Evolutionary conservation across 2,888 invertebrate species (phyloP).

Genomic region (Drepanosiphum platanoidis): DNA sequence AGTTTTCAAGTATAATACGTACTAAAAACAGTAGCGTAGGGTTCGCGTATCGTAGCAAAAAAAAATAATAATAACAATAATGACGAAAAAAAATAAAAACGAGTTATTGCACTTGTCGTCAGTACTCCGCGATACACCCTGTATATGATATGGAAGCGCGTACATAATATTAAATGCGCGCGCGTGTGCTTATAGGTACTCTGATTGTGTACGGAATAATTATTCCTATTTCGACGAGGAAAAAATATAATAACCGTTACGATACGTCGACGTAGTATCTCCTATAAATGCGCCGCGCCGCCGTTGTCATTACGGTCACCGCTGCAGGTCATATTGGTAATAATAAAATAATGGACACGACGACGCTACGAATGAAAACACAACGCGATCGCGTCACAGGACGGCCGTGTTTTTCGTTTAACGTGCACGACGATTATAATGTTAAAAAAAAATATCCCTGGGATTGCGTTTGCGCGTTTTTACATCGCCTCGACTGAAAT

Average conservation of each 20-base stretch:
- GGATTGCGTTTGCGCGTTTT: not conserved
- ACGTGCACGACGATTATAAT: not conserved
- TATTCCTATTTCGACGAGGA: slow-evolving; percentile 27
- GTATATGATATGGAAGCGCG: not conserved
- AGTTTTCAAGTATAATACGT: too few species aligned
- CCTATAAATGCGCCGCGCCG: not conserved
- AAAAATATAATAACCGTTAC: slow-evolving; percentile 32
- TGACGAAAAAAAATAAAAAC: too few species aligned
- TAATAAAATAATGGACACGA: not conserved
- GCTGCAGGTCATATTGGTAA: not conserved
- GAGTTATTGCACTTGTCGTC: too few species aligned
- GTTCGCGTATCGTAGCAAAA: too few species aligned
- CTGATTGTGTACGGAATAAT: slow-evolving; percentile 26
- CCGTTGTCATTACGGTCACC: not conserved
- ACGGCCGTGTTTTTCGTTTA: not conserved
- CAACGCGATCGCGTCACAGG: not conserved
- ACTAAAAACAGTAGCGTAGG: too few species aligned
- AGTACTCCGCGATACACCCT: too few species aligned
- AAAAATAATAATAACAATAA: too few species aligned
- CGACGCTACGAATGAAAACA: not conserved
- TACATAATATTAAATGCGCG: not conserved
- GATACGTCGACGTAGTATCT: not conserved
- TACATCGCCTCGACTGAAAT: not conserved
- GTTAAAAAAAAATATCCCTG: too few species aligned
- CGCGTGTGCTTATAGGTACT: not conserved